phyloP scores from a whole-genome alignment of 1,140 invertebrate species.

The Antheraea mylitta region DNA sequence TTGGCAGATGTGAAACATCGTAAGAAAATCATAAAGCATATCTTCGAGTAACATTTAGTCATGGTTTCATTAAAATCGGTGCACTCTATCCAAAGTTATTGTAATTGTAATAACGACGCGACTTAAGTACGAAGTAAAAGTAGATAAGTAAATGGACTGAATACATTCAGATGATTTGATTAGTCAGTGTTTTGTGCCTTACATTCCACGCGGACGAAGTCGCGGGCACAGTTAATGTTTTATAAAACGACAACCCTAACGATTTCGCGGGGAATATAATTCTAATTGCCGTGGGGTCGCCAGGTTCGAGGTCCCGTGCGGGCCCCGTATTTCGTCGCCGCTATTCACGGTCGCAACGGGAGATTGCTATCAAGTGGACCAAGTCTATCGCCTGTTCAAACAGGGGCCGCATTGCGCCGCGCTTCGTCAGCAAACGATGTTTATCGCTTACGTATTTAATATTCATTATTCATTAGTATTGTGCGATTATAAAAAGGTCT shows the following conservation, averaged over 20 bases:
- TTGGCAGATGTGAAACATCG: too few relatives aligned
- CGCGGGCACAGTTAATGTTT: too few relatives aligned
- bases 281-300: constrained; percentile 41
- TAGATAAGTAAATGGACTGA: too few relatives aligned
- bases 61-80: too few relatives aligned
- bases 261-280: constrained; percentile 31
- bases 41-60: too few relatives aligned
- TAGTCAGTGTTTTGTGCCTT: too few relatives aligned
- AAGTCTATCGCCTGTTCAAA: constrained; percentile 23
- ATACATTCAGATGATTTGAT: too few relatives aligned
- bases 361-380: constrained; percentile 50
- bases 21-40: too few relatives aligned
- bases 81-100: too few relatives aligned
- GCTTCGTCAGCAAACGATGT: constrained; percentile 39
- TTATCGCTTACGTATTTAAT: constrained; percentile 44
- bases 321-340: constrained; percentile 39
- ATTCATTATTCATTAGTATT: constrained; percentile 56
- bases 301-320: constrained; percentile 35
- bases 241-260: not conserved
- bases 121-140: too few relatives aligned
- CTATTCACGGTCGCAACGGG: constrained; percentile 26
- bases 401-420: constrained; percentile 4
- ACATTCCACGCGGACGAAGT: too few relatives aligned
- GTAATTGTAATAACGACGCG: too few relatives aligned
- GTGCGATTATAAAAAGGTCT: constrained; percentile 17